Percentiles rank a stretch among this genome's conserved stretches.
Evolutionary conservation across 2,888 invertebrate species (phyloP).

Genomic region (Amphipoea oculea): DNA sequence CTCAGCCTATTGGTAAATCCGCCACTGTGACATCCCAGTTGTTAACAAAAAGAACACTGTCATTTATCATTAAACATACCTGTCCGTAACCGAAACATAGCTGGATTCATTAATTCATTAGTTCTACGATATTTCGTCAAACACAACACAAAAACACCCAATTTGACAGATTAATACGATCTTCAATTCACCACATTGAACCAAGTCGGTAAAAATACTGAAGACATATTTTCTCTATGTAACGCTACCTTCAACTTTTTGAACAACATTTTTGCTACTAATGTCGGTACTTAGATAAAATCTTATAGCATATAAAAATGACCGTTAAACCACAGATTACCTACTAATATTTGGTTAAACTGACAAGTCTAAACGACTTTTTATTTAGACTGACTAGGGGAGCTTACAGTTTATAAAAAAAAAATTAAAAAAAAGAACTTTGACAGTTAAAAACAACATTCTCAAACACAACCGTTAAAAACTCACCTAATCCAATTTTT

Average conservation of each 20-base stretch:
- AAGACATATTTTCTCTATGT: background rate
- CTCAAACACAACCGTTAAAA: slow-evolving; percentile 55
- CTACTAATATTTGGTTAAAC: too few relatives aligned
- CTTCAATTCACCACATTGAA: background rate
- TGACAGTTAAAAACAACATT: background rate
- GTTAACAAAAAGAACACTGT: background rate
- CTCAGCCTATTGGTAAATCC: too few relatives aligned
- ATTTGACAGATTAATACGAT: background rate
- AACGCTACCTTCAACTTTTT: slow-evolving; percentile 7
- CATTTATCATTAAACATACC: background rate
- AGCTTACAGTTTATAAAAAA: background rate
- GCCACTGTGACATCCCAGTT: too few relatives aligned
- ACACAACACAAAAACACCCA: background rate
- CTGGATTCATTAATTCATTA: background rate
- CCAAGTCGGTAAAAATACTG: background rate
- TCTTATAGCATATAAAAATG: background rate
- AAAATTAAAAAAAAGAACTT: background rate
- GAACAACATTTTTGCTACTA: background rate
- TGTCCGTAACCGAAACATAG: background rate
- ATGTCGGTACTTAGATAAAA: slow-evolving; percentile 40
- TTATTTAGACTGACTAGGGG: background rate
- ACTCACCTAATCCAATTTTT: slow-evolving; percentile 96
- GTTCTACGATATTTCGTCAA: background rate
- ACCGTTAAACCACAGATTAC: slow-evolving; percentile 1
- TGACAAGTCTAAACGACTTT: background rate